A percentile compares a stretch with the other conserved stretches of the same genome.
Evolutionary conservation across 2,888 invertebrate genomes (phyloP).

Genomic region (Trissolcus japonicus): DNA sequence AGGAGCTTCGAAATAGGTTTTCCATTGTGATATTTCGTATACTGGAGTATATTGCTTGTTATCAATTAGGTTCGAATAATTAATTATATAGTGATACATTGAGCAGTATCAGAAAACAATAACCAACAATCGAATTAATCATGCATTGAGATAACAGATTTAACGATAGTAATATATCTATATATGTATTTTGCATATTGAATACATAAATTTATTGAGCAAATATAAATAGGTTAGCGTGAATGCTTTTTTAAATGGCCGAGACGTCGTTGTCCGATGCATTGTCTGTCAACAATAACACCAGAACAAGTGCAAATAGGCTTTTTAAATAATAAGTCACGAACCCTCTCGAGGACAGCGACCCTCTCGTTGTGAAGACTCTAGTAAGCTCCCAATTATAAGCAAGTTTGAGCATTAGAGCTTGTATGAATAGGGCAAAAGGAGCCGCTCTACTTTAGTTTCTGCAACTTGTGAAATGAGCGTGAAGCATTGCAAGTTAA

Average conservation of each 20-base stretch:
- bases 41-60: too few species aligned
- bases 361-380: slow-evolving; percentile 57
- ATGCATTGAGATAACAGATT: too few species aligned
- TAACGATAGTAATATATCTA: too few species aligned
- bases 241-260: slow-evolving; percentile 16
- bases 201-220: too few species aligned
- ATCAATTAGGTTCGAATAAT: too few species aligned
- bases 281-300: slow-evolving; percentile 44
- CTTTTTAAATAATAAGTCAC: slow-evolving; percentile 40
- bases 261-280: slow-evolving; percentile 3
- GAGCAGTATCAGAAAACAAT: too few species aligned
- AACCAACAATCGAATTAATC: too few species aligned
- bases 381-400: slow-evolving; percentile 63
- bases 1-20: too few species aligned
- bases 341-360: slow-evolving; percentile 53
- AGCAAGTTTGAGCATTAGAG: slow-evolving; percentile 59
- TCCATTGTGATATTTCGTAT: too few species aligned
- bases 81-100: too few species aligned
- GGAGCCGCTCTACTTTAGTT: slow-evolving; percentile 29
- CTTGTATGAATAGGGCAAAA: slow-evolving; percentile 39
- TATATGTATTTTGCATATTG: too few species aligned
- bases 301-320: slow-evolving; percentile 18
- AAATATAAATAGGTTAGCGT: slow-evolving; percentile 1
- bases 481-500: slow-evolving; percentile 49
- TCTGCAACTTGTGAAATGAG: slow-evolving; percentile 17